Base-by-base conservation (phyloP, 1,140 invertebrate species). In the Proales similis region DNA sequence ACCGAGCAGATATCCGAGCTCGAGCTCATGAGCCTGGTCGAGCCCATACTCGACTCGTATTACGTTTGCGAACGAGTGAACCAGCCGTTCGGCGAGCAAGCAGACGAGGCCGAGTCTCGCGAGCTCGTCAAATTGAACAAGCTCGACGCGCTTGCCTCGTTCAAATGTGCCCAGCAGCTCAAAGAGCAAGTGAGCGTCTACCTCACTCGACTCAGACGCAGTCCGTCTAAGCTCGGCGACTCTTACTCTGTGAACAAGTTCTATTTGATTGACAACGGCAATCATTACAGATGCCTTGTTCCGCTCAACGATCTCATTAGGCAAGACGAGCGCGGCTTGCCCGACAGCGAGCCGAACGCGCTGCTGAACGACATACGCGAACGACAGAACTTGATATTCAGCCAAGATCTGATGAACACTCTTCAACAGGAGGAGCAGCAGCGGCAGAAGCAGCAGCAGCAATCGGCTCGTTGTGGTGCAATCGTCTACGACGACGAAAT, bases 1-100 rank as follows among this genome's bases (percentile, higher is more conserved):
- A 42, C 30, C 19, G 45, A 57, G 26, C 45, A 42, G 12, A 42
- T 17, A n/a, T 26, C 36, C 3, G 30, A 57, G 30, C 36, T 29
- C 29, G 51, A 57, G 24, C 45, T 57, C 19, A 42, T 57, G 1
- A 57, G 5, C 32, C n/a, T 26, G 3, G 24, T 57, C 4, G 51
- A 57, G 24, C 26, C 24, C 19, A 29, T 42, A 29, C 19, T 57
- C 4, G 51, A 57, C 19, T 57, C 51, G 1, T 57, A 42, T 57
- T 57, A 57, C 24, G 45, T 57, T 7, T 57, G 51, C 20, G 51
- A 57, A 57, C 39, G 45, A 27, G 51, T 57, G n/a, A 42, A 57
- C 11, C 45, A 36, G 19, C 30, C 45, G 9, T 36, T 9, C n/a
- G 45, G n/a, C 36, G 20, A 42, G 30, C 26, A 57, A 6, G 5